phyloP scores from a whole-genome alignment of 2,797 vertebrate genomes.

The Sebastes iracundus region DNA sequence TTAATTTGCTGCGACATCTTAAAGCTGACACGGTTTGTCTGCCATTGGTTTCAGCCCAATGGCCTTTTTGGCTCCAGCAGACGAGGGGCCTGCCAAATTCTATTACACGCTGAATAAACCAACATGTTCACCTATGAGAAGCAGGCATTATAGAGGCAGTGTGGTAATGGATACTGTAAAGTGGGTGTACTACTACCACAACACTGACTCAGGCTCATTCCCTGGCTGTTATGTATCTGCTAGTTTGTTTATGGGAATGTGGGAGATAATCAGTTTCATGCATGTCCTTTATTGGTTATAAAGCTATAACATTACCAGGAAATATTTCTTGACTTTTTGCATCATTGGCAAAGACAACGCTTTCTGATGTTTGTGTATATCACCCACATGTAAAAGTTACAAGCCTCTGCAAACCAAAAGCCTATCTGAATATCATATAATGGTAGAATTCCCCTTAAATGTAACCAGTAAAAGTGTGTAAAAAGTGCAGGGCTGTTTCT shows the following conservation, averaged over 20 bases:
- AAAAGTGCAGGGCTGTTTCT: background rate
- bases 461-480: background rate
- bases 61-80: conserved; percentile 58
- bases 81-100: conserved; percentile 62
- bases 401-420: background rate
- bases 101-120: conserved; percentile 71
- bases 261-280: conserved; percentile 10
- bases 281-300: background rate
- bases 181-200: conserved; percentile 21
- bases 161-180: conserved; percentile 65
- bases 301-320: background rate
- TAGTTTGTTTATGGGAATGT: conserved; percentile 17
- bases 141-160: conserved; percentile 49
- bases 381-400: background rate
- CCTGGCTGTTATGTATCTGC: conserved; percentile 16
- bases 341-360: background rate
- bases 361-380: background rate
- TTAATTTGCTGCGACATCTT: conserved; percentile 60
- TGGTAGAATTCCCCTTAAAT: background rate
- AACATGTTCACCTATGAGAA: conserved; percentile 62
- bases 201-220: conserved; percentile 8
- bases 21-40: conserved; percentile 56
- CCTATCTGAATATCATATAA: background rate
- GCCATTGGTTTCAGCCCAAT: conserved; percentile 54
- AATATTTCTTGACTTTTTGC: background rate